Evolutionary conservation across 64 coral and sea anemone genomes (phyloP), one percentile per base, ranked within the genome.

Genomic region (Stichodactyla helianthus): DNA sequence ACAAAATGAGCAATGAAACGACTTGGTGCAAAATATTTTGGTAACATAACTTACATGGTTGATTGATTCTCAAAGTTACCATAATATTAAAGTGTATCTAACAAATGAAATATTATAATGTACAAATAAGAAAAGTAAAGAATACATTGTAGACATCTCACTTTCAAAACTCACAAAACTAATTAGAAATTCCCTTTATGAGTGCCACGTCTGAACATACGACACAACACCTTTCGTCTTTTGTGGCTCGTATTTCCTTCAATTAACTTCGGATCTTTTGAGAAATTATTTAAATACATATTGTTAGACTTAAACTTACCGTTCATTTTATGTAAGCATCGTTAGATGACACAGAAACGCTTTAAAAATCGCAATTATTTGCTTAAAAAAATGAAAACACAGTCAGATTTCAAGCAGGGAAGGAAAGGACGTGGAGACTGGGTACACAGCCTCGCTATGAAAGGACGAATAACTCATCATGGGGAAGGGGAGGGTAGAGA

Each of bases 261-360:
- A 13, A 13, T 74, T 31, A 9, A 22, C 19, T n/a, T 27, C 25
- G 13, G 68, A 74, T 74, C 7, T 26, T 6, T 22, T 22, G 10
- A 74, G 10, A 74, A 74, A 74, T 74, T 27, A 31, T 0, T 11
- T 14, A 6, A 74, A 27, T 74, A 74, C 68, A 4, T 74, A 74
- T 7, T 25, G 7, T 31, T 28, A 74, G 13, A 78, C 11, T 16
- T 64, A 35, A 22, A 82, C 84, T 96, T 89, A 96, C 94, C 94
- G 59, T 96, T 96, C 94, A 96, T 96, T 87, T 96, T 96, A 96
- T 57, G 91, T 60, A 61, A 92, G 85, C 94, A 96, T 90, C 81
- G 87, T 87, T 88, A 84, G 55, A 63, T 54, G 28, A 35, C 56
- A 62, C 0, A 15, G 50, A 81, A 53, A 74, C 6, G 68, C 12